Conservation (phyloP, 2,113 vertebrate species). For the Sturnus vulgaris region DNA sequence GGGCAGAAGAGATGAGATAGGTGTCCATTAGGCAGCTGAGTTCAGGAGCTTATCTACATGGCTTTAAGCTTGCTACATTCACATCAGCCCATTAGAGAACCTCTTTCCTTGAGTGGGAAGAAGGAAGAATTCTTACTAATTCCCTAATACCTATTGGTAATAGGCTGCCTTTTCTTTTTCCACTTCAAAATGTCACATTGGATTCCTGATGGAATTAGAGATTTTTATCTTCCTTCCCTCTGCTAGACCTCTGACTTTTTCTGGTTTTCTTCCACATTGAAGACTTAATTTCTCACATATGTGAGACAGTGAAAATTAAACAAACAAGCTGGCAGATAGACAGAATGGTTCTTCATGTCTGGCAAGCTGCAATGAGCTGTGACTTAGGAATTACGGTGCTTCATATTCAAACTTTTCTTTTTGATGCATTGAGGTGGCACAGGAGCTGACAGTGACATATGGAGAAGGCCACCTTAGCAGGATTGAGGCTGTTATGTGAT, state of each 20-base stretch:
- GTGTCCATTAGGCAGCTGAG: neutral
- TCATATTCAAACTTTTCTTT: conserved; percentile 72
- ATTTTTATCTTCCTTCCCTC: conserved; percentile 22
- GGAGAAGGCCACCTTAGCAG: conserved; percentile 62
- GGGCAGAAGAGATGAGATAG: neutral
- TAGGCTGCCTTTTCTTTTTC: neutral
- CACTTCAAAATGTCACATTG: conserved; percentile 14
- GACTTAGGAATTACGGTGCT: conserved; percentile 58
- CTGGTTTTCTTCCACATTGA: neutral
- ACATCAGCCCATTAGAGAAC: neutral
- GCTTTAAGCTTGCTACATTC: neutral
- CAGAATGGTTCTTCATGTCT: conserved; percentile 43
- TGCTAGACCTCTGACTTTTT: neutral
- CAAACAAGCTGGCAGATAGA: conserved; percentile 56
- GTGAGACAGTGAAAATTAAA: conserved; percentile 53
- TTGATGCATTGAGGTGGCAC: conserved; percentile 72
- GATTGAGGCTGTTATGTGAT: conserved; percentile 75
- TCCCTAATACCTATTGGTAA: neutral
- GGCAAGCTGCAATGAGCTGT: conserved; percentile 51
- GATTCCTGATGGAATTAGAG: conserved; percentile 4
- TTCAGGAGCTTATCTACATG: conserved; percentile 14
- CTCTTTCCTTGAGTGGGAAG: neutral
- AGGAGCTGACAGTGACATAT: conserved; percentile 76
- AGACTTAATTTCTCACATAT: conserved; percentile 45
- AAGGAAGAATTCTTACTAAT: neutral